Conservation (phyloP, 2,113 vertebrate genomes). For the Myodes glareolus region DNA sequence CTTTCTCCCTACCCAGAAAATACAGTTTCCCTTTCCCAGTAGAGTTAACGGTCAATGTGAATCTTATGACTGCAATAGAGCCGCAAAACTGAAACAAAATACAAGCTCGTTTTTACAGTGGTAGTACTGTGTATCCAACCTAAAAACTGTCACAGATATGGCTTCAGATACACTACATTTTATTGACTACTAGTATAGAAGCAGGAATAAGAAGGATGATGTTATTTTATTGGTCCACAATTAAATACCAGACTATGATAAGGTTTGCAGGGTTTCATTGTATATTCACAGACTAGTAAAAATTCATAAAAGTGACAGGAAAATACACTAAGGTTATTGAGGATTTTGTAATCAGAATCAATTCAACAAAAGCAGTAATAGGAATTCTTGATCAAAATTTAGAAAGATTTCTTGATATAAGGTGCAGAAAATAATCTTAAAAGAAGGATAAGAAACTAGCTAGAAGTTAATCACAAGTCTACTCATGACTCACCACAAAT, state of each 20-base stretch:
- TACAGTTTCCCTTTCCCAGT: not conserved
- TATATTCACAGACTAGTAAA: not conserved
- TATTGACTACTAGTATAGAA: not conserved
- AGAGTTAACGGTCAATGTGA: not conserved
- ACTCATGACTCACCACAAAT: not conserved
- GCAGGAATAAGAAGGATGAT: not conserved
- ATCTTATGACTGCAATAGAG: not conserved
- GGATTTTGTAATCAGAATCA: not conserved
- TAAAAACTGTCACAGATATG: not conserved
- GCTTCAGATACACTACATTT: not conserved
- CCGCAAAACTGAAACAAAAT: not conserved
- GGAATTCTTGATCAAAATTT: not conserved
- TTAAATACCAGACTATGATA: not conserved
- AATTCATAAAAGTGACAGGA: not conserved
- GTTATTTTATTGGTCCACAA: not conserved
- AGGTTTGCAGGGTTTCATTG: not conserved
- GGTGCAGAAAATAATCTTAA: slow-evolving; percentile 21
- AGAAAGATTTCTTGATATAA: slow-evolving; percentile 49
- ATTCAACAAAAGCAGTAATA: not conserved
- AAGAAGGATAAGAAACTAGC: not conserved
- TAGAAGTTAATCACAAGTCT: not conserved
- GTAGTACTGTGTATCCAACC: not conserved
- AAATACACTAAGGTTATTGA: not conserved
- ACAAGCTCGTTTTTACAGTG: not conserved
- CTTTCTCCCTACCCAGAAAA: not conserved